These are phyloP conservation scores for Heliconius aoede DNA, from an alignment of 2,888 invertebrate species.

Conservation along the genomic window DNA sequence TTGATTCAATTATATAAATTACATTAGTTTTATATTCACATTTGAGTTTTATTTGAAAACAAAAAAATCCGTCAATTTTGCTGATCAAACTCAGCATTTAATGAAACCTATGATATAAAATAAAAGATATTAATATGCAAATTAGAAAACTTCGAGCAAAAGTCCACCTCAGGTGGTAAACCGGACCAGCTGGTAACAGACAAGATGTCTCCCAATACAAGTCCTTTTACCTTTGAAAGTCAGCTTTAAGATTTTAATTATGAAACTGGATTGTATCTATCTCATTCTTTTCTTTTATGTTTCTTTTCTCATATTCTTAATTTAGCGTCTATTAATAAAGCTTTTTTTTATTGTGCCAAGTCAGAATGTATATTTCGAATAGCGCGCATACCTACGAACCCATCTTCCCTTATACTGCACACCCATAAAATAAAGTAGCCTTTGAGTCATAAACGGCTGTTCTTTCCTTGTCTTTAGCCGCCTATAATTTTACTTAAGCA, in stretches of 20 bases:
- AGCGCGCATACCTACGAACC: slow-evolving; percentile 39
- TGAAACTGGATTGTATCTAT: slow-evolving; percentile 36
- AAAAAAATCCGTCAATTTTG: slow-evolving; percentile 18
- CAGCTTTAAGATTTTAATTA: slow-evolving; percentile 49
- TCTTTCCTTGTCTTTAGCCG: slow-evolving; percentile 77
- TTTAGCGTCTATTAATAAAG: slow-evolving; percentile 7
- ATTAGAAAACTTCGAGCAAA: slow-evolving; percentile 62
- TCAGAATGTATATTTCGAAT: slow-evolving; percentile 9
- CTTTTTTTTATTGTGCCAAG: neutral
- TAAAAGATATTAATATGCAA: slow-evolving; percentile 67
- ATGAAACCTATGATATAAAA: slow-evolving; percentile 51
- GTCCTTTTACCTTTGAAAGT: slow-evolving; percentile 58
- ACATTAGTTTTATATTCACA: neutral
- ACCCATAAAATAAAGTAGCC: slow-evolving; percentile 60
- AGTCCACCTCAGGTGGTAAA: slow-evolving; percentile 78
- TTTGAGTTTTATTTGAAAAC: slow-evolving; percentile 41
- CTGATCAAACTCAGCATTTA: slow-evolving; percentile 44
- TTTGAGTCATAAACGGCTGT: slow-evolving; percentile 65
- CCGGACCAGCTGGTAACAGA: slow-evolving; percentile 78
- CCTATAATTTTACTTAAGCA: slow-evolving; percentile 80
- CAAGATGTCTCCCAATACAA: slow-evolving; percentile 71
- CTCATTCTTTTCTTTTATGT: slow-evolving; percentile 17
- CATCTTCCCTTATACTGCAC: slow-evolving; percentile 50
- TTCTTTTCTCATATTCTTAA: slow-evolving; percentile 2
- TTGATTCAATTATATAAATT: slow-evolving; percentile 2